Evolutionary conservation across 92 coral and sea anemone species (phyloP).

Genomic region (Muricea muricata): DNA sequence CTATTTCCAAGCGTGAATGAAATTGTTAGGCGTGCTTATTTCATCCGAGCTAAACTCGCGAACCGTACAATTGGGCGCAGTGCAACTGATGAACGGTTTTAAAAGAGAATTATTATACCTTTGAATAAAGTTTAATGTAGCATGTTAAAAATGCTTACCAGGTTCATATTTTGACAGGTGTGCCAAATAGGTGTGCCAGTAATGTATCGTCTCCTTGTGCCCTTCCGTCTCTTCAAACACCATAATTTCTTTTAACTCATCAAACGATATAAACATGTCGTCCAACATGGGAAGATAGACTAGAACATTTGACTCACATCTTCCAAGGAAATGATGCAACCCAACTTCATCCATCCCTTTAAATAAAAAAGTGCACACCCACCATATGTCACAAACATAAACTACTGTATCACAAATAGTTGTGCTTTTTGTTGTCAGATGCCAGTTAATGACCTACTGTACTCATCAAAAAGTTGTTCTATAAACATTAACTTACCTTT

Average conservation of each 20-base stretch:
- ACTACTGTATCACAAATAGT: not conserved
- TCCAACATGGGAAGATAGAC: not conserved
- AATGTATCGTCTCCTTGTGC: not conserved
- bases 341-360: conserved; percentile 56
- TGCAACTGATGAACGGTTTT: not conserved
- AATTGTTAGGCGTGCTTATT: too few relatives aligned
- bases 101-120: not conserved
- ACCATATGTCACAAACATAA: too few relatives aligned
- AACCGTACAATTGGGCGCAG: too few relatives aligned
- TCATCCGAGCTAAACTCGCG: too few relatives aligned
- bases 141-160: not conserved
- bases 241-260: too few relatives aligned
- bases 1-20: too few relatives aligned
- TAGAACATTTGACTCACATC: not conserved
- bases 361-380: too few relatives aligned
- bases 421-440: not conserved
- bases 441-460: too few relatives aligned
- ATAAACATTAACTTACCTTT: not conserved
- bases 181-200: not conserved
- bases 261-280: not conserved
- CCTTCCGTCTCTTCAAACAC: not conserved
- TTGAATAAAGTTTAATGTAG: too few relatives aligned
- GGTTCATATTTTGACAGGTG: not conserved
- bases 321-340: conserved; percentile 30
- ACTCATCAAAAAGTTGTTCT: too few relatives aligned